Percentiles rank a stretch among this genome's conserved stretches.
phyloP scores from a whole-genome alignment of 2,113 vertebrate genomes.

The Dromiciops gliroides region DNA sequence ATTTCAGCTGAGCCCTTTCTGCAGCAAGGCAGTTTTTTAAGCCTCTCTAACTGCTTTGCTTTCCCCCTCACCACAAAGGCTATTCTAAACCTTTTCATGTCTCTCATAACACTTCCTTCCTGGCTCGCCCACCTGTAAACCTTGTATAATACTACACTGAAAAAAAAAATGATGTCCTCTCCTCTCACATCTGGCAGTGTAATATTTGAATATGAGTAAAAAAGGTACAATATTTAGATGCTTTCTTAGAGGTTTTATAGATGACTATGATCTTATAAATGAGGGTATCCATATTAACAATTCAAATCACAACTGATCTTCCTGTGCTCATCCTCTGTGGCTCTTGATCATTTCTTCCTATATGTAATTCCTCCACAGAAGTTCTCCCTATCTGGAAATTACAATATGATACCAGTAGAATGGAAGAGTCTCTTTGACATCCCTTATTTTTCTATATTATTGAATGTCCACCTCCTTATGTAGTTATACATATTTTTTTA shows the following conservation, averaged over 20 bases:
- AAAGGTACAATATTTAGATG: background rate
- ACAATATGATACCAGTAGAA: background rate
- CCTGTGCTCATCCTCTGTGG: background rate
- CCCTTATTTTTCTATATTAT: background rate
- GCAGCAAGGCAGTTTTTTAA: background rate
- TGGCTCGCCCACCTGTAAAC: background rate
- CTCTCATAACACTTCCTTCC: background rate
- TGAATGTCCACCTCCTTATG: background rate
- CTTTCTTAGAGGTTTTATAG: background rate
- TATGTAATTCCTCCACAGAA: background rate
- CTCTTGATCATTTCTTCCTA: background rate
- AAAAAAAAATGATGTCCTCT: background rate
- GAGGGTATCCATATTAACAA: background rate
- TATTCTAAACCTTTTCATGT: background rate
- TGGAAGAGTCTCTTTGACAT: background rate
- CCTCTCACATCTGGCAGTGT: background rate
- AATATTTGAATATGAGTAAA: background rate
- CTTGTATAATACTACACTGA: background rate
- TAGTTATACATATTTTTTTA: background rate
- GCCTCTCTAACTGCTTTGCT: background rate
- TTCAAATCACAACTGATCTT: background rate
- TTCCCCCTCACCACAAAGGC: background rate
- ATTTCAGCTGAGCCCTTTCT: background rate
- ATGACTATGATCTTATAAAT: background rate
- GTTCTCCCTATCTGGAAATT: background rate